These are phyloP conservation scores for Tineola bisselliella DNA, from an alignment of 2,888 invertebrate species.

Conservation along the genomic window DNA sequence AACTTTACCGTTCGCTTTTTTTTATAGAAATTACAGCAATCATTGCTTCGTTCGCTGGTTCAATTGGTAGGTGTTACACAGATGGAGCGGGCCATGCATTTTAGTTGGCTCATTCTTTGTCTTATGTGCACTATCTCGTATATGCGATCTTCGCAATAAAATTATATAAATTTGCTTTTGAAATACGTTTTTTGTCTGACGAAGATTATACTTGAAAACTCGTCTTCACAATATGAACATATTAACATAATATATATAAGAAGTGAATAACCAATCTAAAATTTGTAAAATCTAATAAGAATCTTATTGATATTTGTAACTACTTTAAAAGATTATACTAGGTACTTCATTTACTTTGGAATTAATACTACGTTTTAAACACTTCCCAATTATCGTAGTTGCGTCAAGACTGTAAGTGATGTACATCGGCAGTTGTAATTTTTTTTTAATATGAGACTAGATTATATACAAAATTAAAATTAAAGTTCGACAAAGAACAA, in stretches of 20 bases:
- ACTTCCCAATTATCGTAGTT: too few relatives aligned
- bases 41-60: conserved; percentile 42
- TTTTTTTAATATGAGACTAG: too few relatives aligned
- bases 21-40: conserved; percentile 64
- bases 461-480: too few relatives aligned
- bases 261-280: too few relatives aligned
- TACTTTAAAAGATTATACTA: too few relatives aligned
- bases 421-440: too few relatives aligned
- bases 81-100: conserved; percentile 25
- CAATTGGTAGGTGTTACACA: conserved; percentile 53
- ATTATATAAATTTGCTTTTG: conserved; percentile 1
- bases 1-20: conserved; percentile 62
- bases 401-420: too few relatives aligned
- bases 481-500: too few relatives aligned
- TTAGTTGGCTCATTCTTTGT: conserved; percentile 30
- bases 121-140: conserved; percentile 18
- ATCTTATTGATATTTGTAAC: not conserved
- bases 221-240: not conserved
- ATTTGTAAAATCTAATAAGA: not conserved
- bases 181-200: conserved; percentile 1
- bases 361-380: too few relatives aligned
- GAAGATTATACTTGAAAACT: conserved; percentile 1
- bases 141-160: conserved; percentile 8
- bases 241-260: too few relatives aligned
- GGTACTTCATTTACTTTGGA: too few relatives aligned